Evolutionary conservation across 2,888 invertebrate genomes (phyloP), one percentile per base, ranked within the genome.

Genomic region (Herminia tarsipennalis): DNA sequence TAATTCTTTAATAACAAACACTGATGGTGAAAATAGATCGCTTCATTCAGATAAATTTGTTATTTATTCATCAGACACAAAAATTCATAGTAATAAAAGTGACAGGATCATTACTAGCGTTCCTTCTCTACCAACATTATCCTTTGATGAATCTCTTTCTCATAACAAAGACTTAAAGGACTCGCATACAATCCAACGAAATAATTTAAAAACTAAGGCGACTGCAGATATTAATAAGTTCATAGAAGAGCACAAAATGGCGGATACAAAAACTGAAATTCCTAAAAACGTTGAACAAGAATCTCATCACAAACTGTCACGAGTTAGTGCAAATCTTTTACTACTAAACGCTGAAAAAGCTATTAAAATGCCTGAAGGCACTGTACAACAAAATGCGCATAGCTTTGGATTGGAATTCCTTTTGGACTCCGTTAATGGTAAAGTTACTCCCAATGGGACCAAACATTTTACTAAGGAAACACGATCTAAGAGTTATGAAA

Each of bases 321-420:
- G 77, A 40, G 69, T 81, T 24, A 76, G 55, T 13, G 79, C 76
- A 16, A 73, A 83, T 43, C 66, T 59, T 24, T 68, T 70, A 32
- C 48, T 76, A 28, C 56, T 77, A 18, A 78, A 70, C 56, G 52
- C 59, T 40, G 52, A 58, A 58, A 55, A 52, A 47, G 33, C 40
- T 12, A 10, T 27, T 33, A 40, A 33, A 32, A n/a, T 5, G n/a
- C 9, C 27, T 2, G 42, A 46, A 27, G 32, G 39, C 9, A 20
- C 18, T 20, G 43, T 35, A 27, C 55, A 44, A 18, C 41, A 55
- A 44, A 57, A 65, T 14, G 38, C 39, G 12, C 52, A 46, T 29
- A 60, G 76, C 46, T 81, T 75, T 63, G 81, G 73, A 16, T 56
- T 84, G 12, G 70, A 83, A 30, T 86, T 83, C 55, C 81, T 86